phyloP scores from a whole-genome alignment of 2,113 vertebrate genomes.

The Synodontis membranacea region DNA sequence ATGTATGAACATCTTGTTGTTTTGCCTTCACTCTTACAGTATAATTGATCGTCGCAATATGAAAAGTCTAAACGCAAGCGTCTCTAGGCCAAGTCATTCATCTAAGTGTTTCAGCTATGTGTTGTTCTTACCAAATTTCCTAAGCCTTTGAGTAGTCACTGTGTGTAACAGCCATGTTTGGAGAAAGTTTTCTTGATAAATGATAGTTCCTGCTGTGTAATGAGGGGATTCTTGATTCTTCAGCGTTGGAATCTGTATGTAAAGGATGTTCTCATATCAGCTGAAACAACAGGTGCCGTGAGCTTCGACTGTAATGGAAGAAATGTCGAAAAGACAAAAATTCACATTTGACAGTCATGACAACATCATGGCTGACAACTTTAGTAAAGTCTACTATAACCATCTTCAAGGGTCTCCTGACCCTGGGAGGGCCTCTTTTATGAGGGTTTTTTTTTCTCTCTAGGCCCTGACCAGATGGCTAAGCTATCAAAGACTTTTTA shows the following conservation, averaged over 20 bases:
- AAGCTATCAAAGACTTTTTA: constrained; percentile 98
- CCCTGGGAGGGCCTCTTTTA: constrained; percentile 92
- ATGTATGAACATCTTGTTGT: neutral
- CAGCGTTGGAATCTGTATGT: neutral
- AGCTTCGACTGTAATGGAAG: constrained; percentile 82
- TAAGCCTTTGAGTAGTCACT: constrained; percentile 34
- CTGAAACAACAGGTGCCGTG: neutral
- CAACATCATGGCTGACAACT: constrained; percentile 87
- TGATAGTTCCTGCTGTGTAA: constrained; percentile 22
- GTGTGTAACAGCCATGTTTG: constrained; percentile 35
- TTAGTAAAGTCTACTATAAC: constrained; percentile 87
- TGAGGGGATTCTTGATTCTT: neutral
- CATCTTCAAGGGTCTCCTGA: constrained; percentile 86
- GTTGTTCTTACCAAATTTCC: constrained; percentile 33
- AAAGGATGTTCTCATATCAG: neutral
- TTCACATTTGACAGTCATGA: constrained; percentile 91
- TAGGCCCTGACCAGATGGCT: constrained; percentile 93
- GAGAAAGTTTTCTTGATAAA: constrained; percentile 49
- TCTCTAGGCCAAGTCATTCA: neutral
- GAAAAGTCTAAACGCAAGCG: neutral
- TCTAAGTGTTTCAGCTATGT: neutral
- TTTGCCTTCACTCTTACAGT: neutral
- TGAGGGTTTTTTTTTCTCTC: constrained; percentile 83
- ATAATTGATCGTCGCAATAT: neutral
- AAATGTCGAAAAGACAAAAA: constrained; percentile 80